Evolutionary conservation across 2,113 vertebrate genomes (phyloP), one percentile per base, ranked within the genome.

Genomic region (Corythornis vintsioides): DNA sequence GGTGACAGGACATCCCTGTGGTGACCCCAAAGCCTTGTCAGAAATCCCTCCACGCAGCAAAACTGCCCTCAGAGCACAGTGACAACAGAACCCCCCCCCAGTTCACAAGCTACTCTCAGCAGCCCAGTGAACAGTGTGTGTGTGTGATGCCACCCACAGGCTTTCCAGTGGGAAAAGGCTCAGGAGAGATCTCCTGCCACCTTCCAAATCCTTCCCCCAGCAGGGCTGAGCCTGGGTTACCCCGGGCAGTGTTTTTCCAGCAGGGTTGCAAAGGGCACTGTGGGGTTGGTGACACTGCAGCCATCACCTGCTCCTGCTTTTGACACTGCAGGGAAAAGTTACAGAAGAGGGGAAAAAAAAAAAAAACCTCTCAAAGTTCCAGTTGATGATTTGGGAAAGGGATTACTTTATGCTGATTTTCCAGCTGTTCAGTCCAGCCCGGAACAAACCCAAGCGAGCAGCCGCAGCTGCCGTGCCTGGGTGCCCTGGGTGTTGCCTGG

Each of bases 71-170:
- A 2, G 42, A 77, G 43, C 31, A 31, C 14, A 22, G 2, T 1
- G 10, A 24, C 28, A 63, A 52, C 31, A 50, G 20, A 33, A 33
- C 33, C 35, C 21, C 38, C 45, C 22, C 9, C 0, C 4, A 40
- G 9, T 16, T 24, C 45, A 7, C 28, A n/a, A 12, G 17, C 22
- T 10, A 3, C 12, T 16, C 11, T 6, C 5, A 26, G 25, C 3
- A n/a, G 31, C 22, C 50, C 1, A 4, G 53, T 21, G 7, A 48
- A 29, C 17, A 16, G 3, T 5, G 1, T 0, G 9, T 1, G 7
- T n/a, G 15, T 22, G 22, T 6, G 65, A 47, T 53, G 35, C 78
- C 43, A 56, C 52, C 26, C 6, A 13, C 1, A 1, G 2, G n/a
- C 59, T 15, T 43, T 38, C 67, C 26, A 8, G 2, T 0, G 6